Percentiles rank a stretch among this genome's conserved stretches.
These are phyloP conservation scores for Rosalia funebris DNA, from an alignment of 2,888 invertebrate genomes.

Conservation along the genomic window DNA sequence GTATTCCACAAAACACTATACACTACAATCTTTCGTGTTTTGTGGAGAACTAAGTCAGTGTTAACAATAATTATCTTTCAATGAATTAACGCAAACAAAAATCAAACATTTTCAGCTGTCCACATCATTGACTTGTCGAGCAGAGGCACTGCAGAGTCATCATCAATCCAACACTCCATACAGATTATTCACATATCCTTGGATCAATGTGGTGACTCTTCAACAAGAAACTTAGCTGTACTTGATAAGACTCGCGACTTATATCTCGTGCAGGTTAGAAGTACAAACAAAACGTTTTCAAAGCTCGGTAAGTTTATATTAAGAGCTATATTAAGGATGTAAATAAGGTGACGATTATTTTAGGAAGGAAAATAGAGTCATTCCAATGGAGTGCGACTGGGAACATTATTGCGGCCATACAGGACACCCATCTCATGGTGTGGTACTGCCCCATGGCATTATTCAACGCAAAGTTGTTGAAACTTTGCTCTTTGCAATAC, in stretches of 20 bases:
- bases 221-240: constrained; percentile 85
- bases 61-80: too few species aligned
- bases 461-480: constrained; percentile 76
- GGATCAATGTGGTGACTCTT: constrained; percentile 83
- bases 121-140: constrained; percentile 84
- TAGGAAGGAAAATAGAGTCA: constrained; percentile 69
- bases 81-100: too few species aligned
- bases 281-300: constrained; percentile 71
- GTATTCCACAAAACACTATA: too few species aligned
- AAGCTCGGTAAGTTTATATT: constrained; percentile 80
- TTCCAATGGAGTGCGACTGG: constrained; percentile 79
- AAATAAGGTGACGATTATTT: too few species aligned
- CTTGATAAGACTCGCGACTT: constrained; percentile 91
- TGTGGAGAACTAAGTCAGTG: too few species aligned
- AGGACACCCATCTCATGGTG: constrained; percentile 80
- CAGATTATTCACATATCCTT: constrained; percentile 84
- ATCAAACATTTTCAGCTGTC: constrained; percentile 72
- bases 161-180: constrained; percentile 79
- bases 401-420: constrained; percentile 81
- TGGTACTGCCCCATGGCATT: constrained; percentile 85
- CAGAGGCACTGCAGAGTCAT: constrained; percentile 77
- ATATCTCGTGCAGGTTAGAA: constrained; percentile 80
- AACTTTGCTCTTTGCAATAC: constrained; percentile 68
- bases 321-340: too few species aligned
- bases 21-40: too few species aligned